Conservation (phyloP, 2,797 vertebrate genomes). For the Tamandua tetradactyla region DNA sequence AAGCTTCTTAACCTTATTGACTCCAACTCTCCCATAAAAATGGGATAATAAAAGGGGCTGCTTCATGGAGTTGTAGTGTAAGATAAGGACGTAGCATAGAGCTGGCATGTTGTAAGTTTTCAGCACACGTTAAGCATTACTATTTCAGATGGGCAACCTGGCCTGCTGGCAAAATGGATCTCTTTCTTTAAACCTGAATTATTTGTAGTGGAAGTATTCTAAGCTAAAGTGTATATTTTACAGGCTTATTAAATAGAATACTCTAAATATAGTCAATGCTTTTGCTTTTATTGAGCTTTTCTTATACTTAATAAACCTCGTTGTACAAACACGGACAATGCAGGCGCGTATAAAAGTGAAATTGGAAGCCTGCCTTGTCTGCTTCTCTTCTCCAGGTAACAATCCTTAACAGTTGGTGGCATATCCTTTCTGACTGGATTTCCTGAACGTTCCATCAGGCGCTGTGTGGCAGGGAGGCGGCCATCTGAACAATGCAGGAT, state of each 20-base stretch:
- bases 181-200: slow-evolving; percentile 14
- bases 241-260: background rate
- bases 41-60: background rate
- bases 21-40: background rate
- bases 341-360: background rate
- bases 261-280: background rate
- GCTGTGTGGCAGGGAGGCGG: background rate
- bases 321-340: background rate
- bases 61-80: background rate
- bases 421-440: background rate
- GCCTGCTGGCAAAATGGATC: background rate
- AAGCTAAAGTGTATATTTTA: background rate
- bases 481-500: background rate
- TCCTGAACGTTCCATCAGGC: background rate
- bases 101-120: background rate
- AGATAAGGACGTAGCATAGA: background rate
- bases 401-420: background rate
- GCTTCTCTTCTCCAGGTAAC: background rate
- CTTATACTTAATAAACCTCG: background rate
- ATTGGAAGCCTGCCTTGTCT: background rate
- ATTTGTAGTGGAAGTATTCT: slow-evolving; percentile 40
- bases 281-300: background rate
- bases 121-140: background rate
- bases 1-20: background rate
- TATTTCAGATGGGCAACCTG: background rate